These are phyloP conservation scores for Fabriciana adippe DNA, from an alignment of 2,888 invertebrate species.

Conservation along the genomic window DNA sequence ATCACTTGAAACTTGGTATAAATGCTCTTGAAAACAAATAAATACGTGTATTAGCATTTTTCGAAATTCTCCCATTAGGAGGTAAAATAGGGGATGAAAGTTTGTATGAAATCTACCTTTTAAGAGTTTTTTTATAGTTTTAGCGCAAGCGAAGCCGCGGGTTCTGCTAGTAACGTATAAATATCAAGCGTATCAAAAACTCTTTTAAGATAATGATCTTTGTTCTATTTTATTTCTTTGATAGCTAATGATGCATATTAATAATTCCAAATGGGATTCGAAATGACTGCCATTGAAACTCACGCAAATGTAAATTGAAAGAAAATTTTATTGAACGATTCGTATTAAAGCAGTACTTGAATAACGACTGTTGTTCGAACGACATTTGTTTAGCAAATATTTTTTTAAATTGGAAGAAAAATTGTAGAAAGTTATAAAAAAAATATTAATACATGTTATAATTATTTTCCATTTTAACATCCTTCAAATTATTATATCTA, in stretches of 20 bases:
- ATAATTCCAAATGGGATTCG: background rate
- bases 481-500: no score
- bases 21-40: no score
- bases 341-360: background rate
- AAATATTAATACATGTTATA: no score
- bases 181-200: constrained; percentile 6
- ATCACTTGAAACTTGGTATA: no score
- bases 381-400: background rate
- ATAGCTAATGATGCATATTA: constrained; percentile 14
- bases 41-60: no score
- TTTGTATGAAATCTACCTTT: no score
- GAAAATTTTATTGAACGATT: constrained; percentile 15
- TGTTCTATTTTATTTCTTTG: constrained; percentile 1
- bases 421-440: background rate
- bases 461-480: no score
- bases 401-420: background rate
- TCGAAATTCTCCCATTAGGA: no score
- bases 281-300: constrained; percentile 4
- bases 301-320: constrained; percentile 20
- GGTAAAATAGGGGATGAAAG: no score
- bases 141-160: no score
- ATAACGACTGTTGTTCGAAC: background rate
- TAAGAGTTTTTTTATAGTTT: no score
- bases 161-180: background rate
- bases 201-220: background rate